Conservation (phyloP, 1,140 invertebrate species). For the Nasonia longicornis region DNA sequence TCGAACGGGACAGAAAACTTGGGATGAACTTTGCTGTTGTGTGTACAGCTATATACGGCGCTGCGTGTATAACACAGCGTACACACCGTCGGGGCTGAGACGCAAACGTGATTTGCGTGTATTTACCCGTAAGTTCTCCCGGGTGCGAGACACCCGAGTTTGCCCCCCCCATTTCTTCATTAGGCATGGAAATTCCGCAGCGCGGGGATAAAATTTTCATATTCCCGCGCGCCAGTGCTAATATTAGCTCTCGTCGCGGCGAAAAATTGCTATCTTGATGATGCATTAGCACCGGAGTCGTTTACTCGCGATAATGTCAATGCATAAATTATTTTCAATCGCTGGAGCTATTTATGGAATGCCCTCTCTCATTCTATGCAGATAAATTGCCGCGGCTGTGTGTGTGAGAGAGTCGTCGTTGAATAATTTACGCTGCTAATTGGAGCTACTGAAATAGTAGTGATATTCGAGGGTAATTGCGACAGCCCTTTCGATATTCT, state of each 20-base stretch:
- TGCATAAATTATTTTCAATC: conserved; percentile 18
- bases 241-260: not conserved
- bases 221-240: conserved; percentile 8
- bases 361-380: not conserved
- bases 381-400: not conserved
- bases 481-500: too few species aligned
- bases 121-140: not conserved
- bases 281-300: not conserved
- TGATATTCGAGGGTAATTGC: not conserved
- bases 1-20: conserved; percentile 27
- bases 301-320: not conserved
- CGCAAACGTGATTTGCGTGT: conserved; percentile 33
- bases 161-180: conserved; percentile 24
- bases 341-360: not conserved
- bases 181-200: conserved; percentile 33
- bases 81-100: not conserved
- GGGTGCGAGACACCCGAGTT: not conserved
- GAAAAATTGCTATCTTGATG: conserved; percentile 30
- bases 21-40: conserved; percentile 22
- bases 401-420: not conserved
- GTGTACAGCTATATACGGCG: not conserved
- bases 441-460: not conserved
- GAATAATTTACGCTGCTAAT: not conserved
- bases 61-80: not conserved
- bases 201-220: conserved; percentile 13